Base-by-base conservation (phyloP, 64 coral and sea anemone genomes). In the Montipora cactus region DNA sequence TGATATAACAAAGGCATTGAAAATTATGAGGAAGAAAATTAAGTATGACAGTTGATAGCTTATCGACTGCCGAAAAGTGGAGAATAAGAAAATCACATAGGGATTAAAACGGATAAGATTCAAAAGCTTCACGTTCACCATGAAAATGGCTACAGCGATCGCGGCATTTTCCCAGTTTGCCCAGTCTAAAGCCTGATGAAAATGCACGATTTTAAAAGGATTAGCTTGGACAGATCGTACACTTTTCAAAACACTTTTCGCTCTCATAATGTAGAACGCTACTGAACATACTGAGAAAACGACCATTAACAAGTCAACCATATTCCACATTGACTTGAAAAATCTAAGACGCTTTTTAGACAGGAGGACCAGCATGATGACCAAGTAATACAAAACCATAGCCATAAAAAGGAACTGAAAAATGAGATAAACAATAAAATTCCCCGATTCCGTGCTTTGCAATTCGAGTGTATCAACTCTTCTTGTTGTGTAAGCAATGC, bases 61-160 rank as follows among this genome's bases (percentile, higher is more conserved):
- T 16, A 67, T 70, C 7, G 92, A 89, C 47, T 80, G 81, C n/a
- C 86, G 77, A 53, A 97, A 89, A 23, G 92, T 92, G 0, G 85
- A 91, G 67, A 89, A 94, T 6, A 97, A 95, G 28, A 92, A 92
- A 19, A 90, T 88, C 15, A 97, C 87, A 49, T 88, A 79, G 12
- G 84, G 84, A 19, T 94, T 97, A 67, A 97, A 97, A 47, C 95
- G 95, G 23, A 97, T 50, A 18, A 97, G 74, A 67, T 92, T 89
- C 7, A 97, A 69, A 25, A 91, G 75, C 15, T 94, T 97, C n/a
- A 97, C 4, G 7, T 92, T 97, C 6, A 84, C 92, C 5, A 97
- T 10, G 20, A 94, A 97, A 53, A 97, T 73, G 59, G 95, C 66
- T 0, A 94, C 5, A 14, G 95, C 81, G 72, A 92, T 93, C 1